Conservation (phyloP, 2,888 invertebrate genomes). For the Ormyrus pomaceus region DNA sequence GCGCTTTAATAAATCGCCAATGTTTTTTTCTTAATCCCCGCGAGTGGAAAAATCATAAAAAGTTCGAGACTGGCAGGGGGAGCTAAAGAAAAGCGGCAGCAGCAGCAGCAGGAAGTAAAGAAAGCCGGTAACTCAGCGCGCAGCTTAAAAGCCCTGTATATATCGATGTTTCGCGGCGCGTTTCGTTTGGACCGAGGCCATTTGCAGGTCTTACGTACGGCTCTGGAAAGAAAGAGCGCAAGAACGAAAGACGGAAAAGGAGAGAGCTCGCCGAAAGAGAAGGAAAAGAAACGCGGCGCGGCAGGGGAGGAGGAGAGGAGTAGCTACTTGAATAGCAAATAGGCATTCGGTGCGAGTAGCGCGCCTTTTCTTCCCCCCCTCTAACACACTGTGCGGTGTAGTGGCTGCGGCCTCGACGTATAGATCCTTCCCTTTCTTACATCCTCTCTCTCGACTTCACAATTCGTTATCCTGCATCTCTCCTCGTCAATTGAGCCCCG, state of each 20-base stretch:
- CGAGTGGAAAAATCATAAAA: conserved; percentile 23
- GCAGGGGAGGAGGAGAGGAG: conserved; percentile 51
- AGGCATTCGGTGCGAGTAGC: conserved; percentile 57
- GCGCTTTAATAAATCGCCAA: conserved; percentile 17
- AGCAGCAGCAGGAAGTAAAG: background rate
- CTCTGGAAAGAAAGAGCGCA: background rate
- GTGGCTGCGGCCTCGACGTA: background rate
- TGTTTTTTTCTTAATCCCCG: background rate
- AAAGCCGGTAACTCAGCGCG: too few species aligned
- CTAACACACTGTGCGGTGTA: conserved; percentile 8
- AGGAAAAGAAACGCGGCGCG: background rate
- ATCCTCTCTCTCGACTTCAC: conserved; percentile 41
- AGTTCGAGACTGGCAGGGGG: background rate
- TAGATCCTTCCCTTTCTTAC: conserved; percentile 24
- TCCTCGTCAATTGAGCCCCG: conserved; percentile 30
- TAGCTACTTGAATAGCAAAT: conserved; percentile 66
- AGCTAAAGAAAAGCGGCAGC: background rate
- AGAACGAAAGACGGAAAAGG: background rate
- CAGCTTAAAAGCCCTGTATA: background rate
- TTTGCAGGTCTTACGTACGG: conserved; percentile 23
- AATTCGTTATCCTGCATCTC: conserved; percentile 51
- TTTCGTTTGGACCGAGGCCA: conserved; percentile 48
- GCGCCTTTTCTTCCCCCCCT: conserved; percentile 9
- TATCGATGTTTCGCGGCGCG: conserved; percentile 12
- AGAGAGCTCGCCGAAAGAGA: background rate